Evolutionary conservation across 2,113 vertebrate species (phyloP), one percentile per base, ranked within the genome.

Genomic region (Microtus montanus): DNA sequence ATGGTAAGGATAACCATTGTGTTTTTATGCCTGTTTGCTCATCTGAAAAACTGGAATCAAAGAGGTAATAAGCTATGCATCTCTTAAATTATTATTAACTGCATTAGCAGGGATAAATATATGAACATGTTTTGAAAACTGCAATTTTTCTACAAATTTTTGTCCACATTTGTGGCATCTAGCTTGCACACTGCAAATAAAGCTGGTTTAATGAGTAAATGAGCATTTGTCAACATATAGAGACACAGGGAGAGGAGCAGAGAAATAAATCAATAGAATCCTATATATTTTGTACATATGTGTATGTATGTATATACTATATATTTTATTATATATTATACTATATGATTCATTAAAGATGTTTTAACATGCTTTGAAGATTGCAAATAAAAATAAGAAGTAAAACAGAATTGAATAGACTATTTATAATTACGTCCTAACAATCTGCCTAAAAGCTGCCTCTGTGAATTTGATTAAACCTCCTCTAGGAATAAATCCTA

Each of bases 81-180:
- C n/a, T 90, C 38, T 64, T 90, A 96, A 9, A 89, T 3, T 3
- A 38, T 63, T 61, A n/a, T 3, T 77, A 94, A 90, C 38, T 49
- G 1, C 30, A 84, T 44, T 49, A 89, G 52, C 85, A 85, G 63
- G 47, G 86, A 91, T 66, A 49, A 14, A 75, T 3, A 35, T 5
- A 28, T 89, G 5, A 80, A 66, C 24, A 83, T 74, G 92, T 70
- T 96, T 91, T 96, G 58, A 91, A 92, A 96, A 77, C 41, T 33
- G 0, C 35, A 28, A 63, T 35, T 71, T 83, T 66, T 1, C 80
- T 80, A 82, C 30, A 75, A 93, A 84, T 38, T 33, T 61, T 74
- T 93, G 63, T 11, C 0, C 33, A 47, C 4, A 61, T 93, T 85
- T 41, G 11, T 80, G 77, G 75, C 63, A 30, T n/a, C 14, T 74